A percentile compares a stretch with the other conserved stretches of the same genome.
phyloP scores from a whole-genome alignment of 2,113 vertebrate genomes.

The Onychostruthus taczanowskii region DNA sequence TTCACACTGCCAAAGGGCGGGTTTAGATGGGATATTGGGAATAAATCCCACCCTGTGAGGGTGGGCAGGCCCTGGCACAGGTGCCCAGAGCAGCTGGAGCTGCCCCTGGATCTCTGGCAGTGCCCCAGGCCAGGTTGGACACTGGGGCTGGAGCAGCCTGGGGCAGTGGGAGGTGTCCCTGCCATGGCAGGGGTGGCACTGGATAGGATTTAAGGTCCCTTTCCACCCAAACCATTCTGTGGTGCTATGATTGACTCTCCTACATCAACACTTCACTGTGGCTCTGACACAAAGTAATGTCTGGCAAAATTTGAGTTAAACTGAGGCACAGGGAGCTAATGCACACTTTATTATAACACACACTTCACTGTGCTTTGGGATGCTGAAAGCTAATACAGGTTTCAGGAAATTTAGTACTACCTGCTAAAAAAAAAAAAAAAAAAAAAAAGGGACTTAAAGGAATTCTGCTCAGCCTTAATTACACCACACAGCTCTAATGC shows the following conservation, averaged over 20 bases:
- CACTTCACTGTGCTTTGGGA: not conserved
- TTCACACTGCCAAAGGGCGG: fast-evolving
- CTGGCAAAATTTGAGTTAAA: not conserved
- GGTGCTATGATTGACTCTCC: not conserved
- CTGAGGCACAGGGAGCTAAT: not conserved
- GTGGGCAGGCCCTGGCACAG: not conserved
- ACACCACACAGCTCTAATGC: slow-evolving; percentile 15
- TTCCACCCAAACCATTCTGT: not conserved
- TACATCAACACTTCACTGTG: too few relatives aligned
- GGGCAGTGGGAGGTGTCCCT: not conserved
- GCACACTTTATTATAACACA: not conserved
- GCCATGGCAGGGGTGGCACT: not conserved
- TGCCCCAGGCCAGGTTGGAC: not conserved
- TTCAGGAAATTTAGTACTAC: slow-evolving; percentile 33
- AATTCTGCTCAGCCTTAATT: slow-evolving; percentile 35
- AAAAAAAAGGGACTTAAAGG: not conserved
- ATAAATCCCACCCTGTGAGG: too few relatives aligned
- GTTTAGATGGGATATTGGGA: fast-evolving
- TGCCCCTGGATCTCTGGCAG: not conserved
- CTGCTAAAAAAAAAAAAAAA: not conserved
- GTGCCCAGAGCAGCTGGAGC: not conserved
- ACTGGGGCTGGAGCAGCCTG: not conserved
- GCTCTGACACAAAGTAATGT: not conserved
- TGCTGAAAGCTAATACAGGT: not conserved
- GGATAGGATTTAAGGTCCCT: not conserved